Conservation (phyloP, 2,888 invertebrate genomes). For the Chrysolina americana region DNA sequence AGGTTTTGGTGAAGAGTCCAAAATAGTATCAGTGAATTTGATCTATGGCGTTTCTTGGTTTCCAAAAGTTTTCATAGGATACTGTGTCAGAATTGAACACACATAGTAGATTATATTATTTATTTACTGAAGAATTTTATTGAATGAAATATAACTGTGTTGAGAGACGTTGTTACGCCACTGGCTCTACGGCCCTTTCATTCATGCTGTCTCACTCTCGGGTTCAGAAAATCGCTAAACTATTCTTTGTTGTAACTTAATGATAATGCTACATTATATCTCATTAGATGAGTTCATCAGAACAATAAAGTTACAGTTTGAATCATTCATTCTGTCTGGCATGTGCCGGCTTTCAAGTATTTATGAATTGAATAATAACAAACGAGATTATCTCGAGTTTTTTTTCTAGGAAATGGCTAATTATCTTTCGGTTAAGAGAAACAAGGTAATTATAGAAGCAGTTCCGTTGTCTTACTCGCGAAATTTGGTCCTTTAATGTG, state of each 20-base stretch:
- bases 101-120: too few relatives aligned
- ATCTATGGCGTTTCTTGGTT: too few relatives aligned
- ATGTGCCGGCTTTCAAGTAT: conserved; percentile 45
- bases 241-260: conserved; percentile 49
- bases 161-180: conserved; percentile 19
- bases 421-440: conserved; percentile 34
- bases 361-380: conserved; percentile 50
- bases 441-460: conserved; percentile 22
- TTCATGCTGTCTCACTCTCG: conserved; percentile 40
- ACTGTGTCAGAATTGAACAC: too few relatives aligned
- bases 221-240: conserved; percentile 28
- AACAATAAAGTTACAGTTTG: conserved; percentile 53
- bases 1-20: too few relatives aligned
- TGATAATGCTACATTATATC: conserved; percentile 50
- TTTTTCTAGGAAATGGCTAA: conserved; percentile 42
- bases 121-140: too few relatives aligned
- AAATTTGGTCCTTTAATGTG: not conserved
- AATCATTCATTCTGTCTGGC: conserved; percentile 55
- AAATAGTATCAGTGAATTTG: too few relatives aligned
- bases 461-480: conserved; percentile 6
- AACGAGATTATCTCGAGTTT: conserved; percentile 43
- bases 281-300: conserved; percentile 54
- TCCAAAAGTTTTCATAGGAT: too few relatives aligned
- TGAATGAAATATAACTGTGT: too few relatives aligned
- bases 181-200: conserved; percentile 29